Base-by-base conservation (phyloP, 2,113 vertebrate genomes). In the Ictidomys tridecemlineatus region DNA sequence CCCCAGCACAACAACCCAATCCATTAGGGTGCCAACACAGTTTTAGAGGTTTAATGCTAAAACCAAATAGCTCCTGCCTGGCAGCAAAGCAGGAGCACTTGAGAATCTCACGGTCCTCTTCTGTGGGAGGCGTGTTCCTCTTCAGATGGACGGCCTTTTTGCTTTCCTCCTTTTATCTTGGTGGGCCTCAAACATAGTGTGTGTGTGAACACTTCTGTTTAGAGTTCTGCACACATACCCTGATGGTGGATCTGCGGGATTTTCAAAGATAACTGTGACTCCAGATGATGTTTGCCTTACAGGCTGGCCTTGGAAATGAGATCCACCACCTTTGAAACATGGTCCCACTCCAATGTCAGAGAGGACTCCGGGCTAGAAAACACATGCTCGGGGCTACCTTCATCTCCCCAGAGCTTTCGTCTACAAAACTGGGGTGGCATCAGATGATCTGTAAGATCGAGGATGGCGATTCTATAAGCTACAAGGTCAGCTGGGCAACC, bases 41-140 rank as follows among this genome's bases (percentile, higher is more conserved):
- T 56, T 63, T 89, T 48, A 34, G 70, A 80, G 51, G 70, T 72
- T 84, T 78, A 39, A 30, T 14, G 37, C 70, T 86, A 30, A 89
- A n/a, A 72, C 76, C 79, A 53, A 61, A 56, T 0, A 37, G 69
- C 2, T 0, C 1, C 10, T 3, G 3, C 45, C 22, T 17, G 0
- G 0, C 14, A 0, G 65, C 28, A 9, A 56, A 26, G 34, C 0
- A 6, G 61, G 84, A 77, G 63, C 56, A 22, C 58, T 0, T 48
- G 78, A 86, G 67, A 61, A 32, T 13, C 8, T 13, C 42, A 37
- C 13, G 18, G 39, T 53, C 20, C 73, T 48, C 10, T 37, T n/a
- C 56, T 1, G 12, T 4, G 53, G 32, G 82, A 76, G 69, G 79
- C 67, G 70, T 63, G 13, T 73, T 73, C 17, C 4, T 56, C 85